Base-by-base conservation (phyloP, 1,140 invertebrate species). In the Antheraea mylitta region DNA sequence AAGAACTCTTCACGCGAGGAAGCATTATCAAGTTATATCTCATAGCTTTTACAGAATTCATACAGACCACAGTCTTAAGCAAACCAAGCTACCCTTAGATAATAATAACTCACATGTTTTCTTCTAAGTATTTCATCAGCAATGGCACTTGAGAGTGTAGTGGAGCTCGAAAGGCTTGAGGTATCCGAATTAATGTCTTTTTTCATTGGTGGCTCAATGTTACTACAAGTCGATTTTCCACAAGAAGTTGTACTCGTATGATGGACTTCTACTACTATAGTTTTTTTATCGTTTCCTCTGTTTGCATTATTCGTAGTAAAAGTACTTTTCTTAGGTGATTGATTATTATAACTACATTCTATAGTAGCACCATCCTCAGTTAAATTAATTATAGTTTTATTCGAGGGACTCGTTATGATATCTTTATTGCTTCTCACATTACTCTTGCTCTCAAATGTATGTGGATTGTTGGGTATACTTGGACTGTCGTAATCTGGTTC, bases 361-460 rank as follows among this genome's bases (percentile, higher is more conserved):
- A 95, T 95, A 3, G 94, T 95, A 22, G 94, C 94, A 37, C 94
- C 94, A 65, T 94, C 94, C 86, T 95, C 95, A 8, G 94, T 94
- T 71, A 95, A 86, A 89, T 95, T 95, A 53, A 95, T 95, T 69
- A 95, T 95, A 0, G 95, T 95, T 75, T 94, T 93, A 83, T 94
- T 94, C 66, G 93, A 89, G 64, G 92, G 92, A 69, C 77, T 83
- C 22, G 90, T 91, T 53, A 82, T 75, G 48, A 84, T 83, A 37
- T 92, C 87, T 61, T 81, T 79, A 74, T 85, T 88, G 72, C 72
- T 71, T 73, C 73, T 82, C 65, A 78, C 71, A 66, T 81, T 85
- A 45, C 78, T 81, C 72, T 91, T 90, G 73, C 81, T 92, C 77
- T 91, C 90, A 58, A 81, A 92, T 16, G 92, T 88, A 67, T 90